These are phyloP conservation scores for Philotrypesis tridentata DNA, from an alignment of 1,140 invertebrate genomes.

Conservation along the genomic window DNA sequence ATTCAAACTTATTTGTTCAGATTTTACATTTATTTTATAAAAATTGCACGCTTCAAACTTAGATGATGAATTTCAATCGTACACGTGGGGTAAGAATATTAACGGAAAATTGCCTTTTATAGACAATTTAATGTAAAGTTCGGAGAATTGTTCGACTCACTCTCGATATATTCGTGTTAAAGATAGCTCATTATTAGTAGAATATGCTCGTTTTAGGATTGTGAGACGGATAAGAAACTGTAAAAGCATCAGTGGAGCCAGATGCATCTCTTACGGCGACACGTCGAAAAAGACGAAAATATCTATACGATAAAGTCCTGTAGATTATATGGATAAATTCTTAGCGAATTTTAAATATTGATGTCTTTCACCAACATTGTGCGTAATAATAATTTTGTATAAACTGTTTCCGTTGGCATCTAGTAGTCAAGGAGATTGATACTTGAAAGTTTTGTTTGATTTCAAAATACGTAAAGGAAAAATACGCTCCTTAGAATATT, in stretches of 20 bases:
- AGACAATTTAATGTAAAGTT: slow-evolving; percentile 12
- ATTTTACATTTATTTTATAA: no score
- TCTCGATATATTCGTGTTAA: slow-evolving; percentile 68
- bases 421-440: background rate
- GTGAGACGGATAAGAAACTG: slow-evolving; percentile 54
- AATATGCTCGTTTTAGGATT: slow-evolving; percentile 71
- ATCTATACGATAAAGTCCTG: slow-evolving; percentile 40
- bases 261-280: slow-evolving; percentile 31
- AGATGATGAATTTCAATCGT: no score
- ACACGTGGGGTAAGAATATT: background rate
- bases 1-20: no score
- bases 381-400: slow-evolving; percentile 38
- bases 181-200: slow-evolving; percentile 67
- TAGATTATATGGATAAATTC: slow-evolving; percentile 50
- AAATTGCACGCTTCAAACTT: no score
- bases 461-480: background rate
- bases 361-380: slow-evolving; percentile 65
- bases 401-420: slow-evolving; percentile 24
- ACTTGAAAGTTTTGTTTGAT: slow-evolving; percentile 5
- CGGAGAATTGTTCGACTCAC: slow-evolving; percentile 42
- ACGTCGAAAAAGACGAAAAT: slow-evolving; percentile 45
- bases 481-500: background rate
- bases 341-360: slow-evolving; percentile 62
- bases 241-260: slow-evolving; percentile 30
- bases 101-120: background rate